Evolutionary conservation across 2,888 invertebrate species (phyloP), one percentile per base, ranked within the genome.

Genomic region (Drosophila anceps): DNA sequence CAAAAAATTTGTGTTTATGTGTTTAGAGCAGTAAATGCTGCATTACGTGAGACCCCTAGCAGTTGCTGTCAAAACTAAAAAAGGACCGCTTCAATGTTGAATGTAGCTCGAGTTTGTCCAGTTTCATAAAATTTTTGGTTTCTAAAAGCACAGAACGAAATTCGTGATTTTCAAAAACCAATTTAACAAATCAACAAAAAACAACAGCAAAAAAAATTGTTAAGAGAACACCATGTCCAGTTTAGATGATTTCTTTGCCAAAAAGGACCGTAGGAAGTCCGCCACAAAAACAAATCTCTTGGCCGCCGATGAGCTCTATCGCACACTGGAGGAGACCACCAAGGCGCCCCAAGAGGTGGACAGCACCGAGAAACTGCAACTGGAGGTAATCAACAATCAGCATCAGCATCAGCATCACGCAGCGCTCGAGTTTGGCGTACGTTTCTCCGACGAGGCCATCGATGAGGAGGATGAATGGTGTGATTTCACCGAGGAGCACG

Each of bases 171-270:
- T 78, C 61, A 39, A 64, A 65, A 73, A 66, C 65, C 57, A 67
- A 73, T 63, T 31, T 48, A 35, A 18, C 39, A 39, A 75, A 68
- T 24, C 1, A 10, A 37, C 4, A 27, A 24, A 2, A 1, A 60
- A n/a, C 57, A 27, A 46, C 53, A 31, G 33, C n/a, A n/a, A 15
- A 41, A 4, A 15, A 35, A 20, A 24, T 20, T 35, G 15, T 5
- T 15, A 24, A 13, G 13, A 15, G 15, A 24, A 15, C 20, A 24
- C 65, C 44, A 86, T 86, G 85, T 76, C 80, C 54, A 69, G 53
- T 61, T 73, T 86, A 44, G 85, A 88, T 33, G 88, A 88, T 74
- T 86, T 88, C 60, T 86, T 88, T 72, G 88, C 88, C n/a, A 88
- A 84, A 58, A 86, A 84, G 70, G 86, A 86, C 58, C 73, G 69